Conservation (phyloP, 2,797 vertebrate species). For the Sebastes trivittatus region DNA sequence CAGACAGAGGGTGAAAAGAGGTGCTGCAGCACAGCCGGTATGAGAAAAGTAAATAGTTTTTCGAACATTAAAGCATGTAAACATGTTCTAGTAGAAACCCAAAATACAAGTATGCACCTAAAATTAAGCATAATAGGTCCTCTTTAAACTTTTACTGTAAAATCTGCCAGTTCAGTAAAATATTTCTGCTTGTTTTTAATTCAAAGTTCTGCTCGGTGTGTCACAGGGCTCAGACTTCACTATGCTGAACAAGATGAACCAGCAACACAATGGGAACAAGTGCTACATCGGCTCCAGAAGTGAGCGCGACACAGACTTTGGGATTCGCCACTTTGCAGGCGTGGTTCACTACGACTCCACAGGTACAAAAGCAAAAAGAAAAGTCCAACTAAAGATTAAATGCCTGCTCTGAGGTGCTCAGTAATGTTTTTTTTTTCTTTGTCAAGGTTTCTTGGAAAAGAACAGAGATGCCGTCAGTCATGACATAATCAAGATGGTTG, state of each 20-base stretch:
- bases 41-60: too few relatives aligned
- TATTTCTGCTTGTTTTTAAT: not conserved
- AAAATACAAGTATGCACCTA: too few relatives aligned
- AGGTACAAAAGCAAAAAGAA: slow-evolving; percentile 76
- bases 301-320: slow-evolving; percentile 86
- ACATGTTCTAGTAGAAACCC: too few relatives aligned
- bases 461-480: slow-evolving; percentile 90
- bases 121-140: too few relatives aligned
- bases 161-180: not conserved
- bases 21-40: too few relatives aligned
- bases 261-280: slow-evolving; percentile 78
- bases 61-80: too few relatives aligned
- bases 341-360: slow-evolving; percentile 87
- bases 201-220: not conserved
- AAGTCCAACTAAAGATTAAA: not conserved
- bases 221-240: slow-evolving; percentile 90
- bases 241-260: slow-evolving; percentile 90
- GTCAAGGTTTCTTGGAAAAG: slow-evolving; percentile 93
- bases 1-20: too few relatives aligned
- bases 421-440: not conserved
- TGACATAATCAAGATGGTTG: slow-evolving; percentile 86
- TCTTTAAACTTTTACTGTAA: not conserved
- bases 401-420: not conserved
- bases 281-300: slow-evolving; percentile 84
- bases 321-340: slow-evolving; percentile 91